phyloP scores from a whole-genome alignment of 1,140 invertebrate genomes.

The Calliopsis andreniformis region DNA sequence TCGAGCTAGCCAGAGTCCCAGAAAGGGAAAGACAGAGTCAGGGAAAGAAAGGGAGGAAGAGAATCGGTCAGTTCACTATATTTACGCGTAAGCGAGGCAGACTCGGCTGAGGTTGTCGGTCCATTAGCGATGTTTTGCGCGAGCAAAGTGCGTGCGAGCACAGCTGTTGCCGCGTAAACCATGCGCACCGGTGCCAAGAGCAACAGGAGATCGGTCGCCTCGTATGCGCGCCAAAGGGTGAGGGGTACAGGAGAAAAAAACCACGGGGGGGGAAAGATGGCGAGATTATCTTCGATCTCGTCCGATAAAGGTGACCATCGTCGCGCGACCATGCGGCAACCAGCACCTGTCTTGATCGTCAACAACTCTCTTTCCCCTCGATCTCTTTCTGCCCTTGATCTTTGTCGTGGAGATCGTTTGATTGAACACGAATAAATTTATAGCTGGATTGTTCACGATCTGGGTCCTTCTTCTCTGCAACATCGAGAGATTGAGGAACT shows the following conservation, averaged over 20 bases:
- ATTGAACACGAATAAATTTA: constrained; percentile 50
- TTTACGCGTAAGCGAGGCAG: constrained; percentile 54
- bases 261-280: not conserved
- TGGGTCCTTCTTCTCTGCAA: not conserved
- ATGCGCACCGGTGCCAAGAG: constrained; percentile 63
- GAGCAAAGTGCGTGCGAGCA: constrained; percentile 69
- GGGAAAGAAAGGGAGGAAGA: not conserved
- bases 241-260: no score
- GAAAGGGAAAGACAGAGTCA: not conserved
- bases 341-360: constrained; percentile 39
- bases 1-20: not conserved
- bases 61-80: constrained; percentile 38
- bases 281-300: constrained; percentile 49
- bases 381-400: not conserved
- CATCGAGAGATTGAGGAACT: not conserved
- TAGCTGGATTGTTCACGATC: constrained; percentile 40
- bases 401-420: constrained; percentile 1
- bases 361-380: constrained; percentile 30
- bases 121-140: constrained; percentile 75
- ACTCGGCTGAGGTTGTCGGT: constrained; percentile 64
- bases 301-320: constrained; percentile 41
- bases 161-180: constrained; percentile 73
- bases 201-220: constrained; percentile 57
- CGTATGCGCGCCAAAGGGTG: not conserved
- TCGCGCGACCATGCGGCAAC: not conserved